phyloP scores from a whole-genome alignment of 2,113 vertebrate genomes.

The Cygnus buccinator region DNA sequence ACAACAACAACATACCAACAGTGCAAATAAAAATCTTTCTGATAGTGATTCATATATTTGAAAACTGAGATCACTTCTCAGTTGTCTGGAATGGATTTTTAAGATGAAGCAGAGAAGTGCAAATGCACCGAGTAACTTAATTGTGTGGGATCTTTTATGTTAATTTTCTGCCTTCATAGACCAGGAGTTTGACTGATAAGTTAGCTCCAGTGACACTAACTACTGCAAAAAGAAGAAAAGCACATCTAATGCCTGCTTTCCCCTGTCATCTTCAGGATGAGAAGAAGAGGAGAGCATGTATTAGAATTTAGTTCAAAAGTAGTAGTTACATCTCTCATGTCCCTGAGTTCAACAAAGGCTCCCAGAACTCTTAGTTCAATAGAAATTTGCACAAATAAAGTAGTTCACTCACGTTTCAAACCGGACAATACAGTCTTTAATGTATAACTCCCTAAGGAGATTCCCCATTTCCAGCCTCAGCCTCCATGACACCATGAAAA shows the following conservation, averaged over 20 bases:
- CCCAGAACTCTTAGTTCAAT: neutral
- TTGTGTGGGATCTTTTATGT: neutral
- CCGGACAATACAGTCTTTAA: constrained; percentile 15
- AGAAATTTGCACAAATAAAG: constrained; percentile 30
- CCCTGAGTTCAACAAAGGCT: neutral
- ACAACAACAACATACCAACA: fast-evolving
- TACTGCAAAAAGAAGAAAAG: constrained; percentile 20
- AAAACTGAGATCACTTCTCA: neutral
- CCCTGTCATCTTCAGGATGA: constrained; percentile 20
- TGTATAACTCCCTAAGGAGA: neutral
- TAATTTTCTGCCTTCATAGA: neutral
- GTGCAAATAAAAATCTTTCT: neutral
- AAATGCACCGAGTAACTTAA: neutral
- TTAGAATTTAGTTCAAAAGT: constrained; percentile 41
- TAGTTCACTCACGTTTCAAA: neutral
- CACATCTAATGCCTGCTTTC: constrained; percentile 1
- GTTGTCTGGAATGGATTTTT: neutral
- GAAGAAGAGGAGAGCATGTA: neutral
- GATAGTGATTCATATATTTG: neutral
- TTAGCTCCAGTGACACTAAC: neutral
- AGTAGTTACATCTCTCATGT: neutral
- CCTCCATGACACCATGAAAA: neutral
- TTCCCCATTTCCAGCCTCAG: neutral
- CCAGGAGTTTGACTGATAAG: constrained; percentile 16
- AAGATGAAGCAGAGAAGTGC: neutral